Percentiles rank a stretch among this genome's conserved stretches.
phyloP scores from a whole-genome alignment of 2,113 vertebrate species.

The Saccopteryx bilineata region DNA sequence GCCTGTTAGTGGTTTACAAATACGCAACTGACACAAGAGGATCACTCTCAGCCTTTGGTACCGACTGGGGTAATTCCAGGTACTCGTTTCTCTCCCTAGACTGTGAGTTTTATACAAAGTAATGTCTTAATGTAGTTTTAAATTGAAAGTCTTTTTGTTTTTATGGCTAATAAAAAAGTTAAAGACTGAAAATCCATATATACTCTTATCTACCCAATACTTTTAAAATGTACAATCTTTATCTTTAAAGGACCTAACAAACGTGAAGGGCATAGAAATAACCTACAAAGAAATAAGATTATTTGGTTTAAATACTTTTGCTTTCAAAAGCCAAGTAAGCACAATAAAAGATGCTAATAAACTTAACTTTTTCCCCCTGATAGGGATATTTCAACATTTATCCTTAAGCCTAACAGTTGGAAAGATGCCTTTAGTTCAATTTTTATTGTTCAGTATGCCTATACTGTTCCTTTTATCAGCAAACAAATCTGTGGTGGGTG shows the following conservation, averaged over 20 bases:
- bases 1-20: constrained; percentile 97
- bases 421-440: constrained; percentile 48
- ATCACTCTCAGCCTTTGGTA: constrained; percentile 91
- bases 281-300: neutral
- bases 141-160: constrained; percentile 40
- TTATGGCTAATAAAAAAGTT: neutral
- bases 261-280: neutral
- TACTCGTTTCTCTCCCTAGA: constrained; percentile 81
- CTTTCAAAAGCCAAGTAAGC: constrained; percentile 41
- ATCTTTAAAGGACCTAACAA: constrained; percentile 24
- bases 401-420: neutral
- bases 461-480: neutral
- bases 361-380: neutral
- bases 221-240: constrained; percentile 42
- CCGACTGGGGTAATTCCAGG: constrained; percentile 96
- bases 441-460: constrained; percentile 10
- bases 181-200: neutral
- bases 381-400: constrained; percentile 11
- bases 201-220: neutral
- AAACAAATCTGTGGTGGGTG: neutral
- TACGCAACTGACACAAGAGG: constrained; percentile 94
- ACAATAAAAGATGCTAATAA: constrained; percentile 23
- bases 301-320: constrained; percentile 5
- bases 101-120: neutral
- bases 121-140: neutral